Evolutionary conservation across 64 coral and sea anemone genomes (phyloP), one percentile per base, ranked within the genome.

Genomic region (Cladopsammia gracilis): DNA sequence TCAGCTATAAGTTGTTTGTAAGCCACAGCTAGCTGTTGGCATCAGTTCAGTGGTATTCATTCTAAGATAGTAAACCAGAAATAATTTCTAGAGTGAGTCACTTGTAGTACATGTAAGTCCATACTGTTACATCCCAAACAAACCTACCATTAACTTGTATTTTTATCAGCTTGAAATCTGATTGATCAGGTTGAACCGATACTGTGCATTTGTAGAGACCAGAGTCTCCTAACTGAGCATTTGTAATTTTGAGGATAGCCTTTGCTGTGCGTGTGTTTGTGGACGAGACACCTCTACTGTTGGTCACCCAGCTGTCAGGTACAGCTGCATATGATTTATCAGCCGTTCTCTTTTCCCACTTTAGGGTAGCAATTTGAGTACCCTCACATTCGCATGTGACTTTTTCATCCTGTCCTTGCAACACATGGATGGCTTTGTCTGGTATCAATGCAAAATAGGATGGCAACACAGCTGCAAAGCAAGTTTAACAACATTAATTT

Each of bases 81-180:
- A n/a, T n/a, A 34, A 34, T 34, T 34, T 34, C 34, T 34, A 34
- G 34, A 34, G 34, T 34, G 34, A 34, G 34, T 34, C 34, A 34
- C 34, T 34, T 34, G 34, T 34, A 34, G 34, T 34, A 34, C 34
- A 34, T 34, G 34, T 34, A 34, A 34, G 34, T 34, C 34, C 34
- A 34, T 34, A 34, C 34, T 34, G 34, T 34, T 34, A 34, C 34
- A 34, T 34, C 34, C 34, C 34, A 56, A 45, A 62, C 10, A 6
- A 82, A 82, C 79, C 42, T 82, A 82, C 79, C 79, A 19, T 82
- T 60, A 19, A 82, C 19, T 8, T 60, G 13, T 64, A 82, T 18
- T 1, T 2, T n/a, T 43, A 10, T 46, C 18, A 48, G 25, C 53
- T 9, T 10, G 18, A 1, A 19, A 24, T 10, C 9, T 6, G 18